phyloP scores from a whole-genome alignment of 1,140 invertebrate genomes.

The Trissolcus basalis region DNA sequence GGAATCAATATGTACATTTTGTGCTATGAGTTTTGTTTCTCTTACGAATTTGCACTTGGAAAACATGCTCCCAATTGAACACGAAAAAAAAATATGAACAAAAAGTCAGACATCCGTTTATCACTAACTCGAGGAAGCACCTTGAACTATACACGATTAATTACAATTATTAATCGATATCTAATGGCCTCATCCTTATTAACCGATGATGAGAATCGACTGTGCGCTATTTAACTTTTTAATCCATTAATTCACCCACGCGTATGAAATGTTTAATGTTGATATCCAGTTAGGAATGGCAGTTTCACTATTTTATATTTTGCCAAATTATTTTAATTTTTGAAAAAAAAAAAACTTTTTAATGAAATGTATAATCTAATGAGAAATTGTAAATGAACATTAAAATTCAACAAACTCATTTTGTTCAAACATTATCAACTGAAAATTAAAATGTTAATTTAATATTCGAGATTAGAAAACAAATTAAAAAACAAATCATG shows the following conservation, averaged over 20 bases:
- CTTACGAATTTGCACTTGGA: too few species aligned
- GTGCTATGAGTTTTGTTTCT: slow-evolving; percentile 27
- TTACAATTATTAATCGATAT: slow-evolving; percentile 28
- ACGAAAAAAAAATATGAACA: slow-evolving; percentile 2
- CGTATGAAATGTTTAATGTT: slow-evolving; percentile 41
- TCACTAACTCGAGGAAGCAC: slow-evolving; percentile 39
- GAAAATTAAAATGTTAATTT: too few species aligned
- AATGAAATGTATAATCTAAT: too few species aligned
- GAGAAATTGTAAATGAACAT: too few species aligned
- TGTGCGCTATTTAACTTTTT: slow-evolving; percentile 23
- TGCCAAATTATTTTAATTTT: too few species aligned
- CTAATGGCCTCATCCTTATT: slow-evolving; percentile 11
- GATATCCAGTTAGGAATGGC: slow-evolving; percentile 35
- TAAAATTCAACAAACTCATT: neutral
- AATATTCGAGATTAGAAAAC: too few species aligned
- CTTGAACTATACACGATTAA: slow-evolving; percentile 34
- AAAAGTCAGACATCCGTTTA: slow-evolving; percentile 1
- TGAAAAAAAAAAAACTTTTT: too few species aligned
- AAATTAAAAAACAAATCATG: too few species aligned
- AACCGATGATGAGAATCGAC: slow-evolving; percentile 6
- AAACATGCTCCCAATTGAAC: too few species aligned
- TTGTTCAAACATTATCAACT: neutral
- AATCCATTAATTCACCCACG: slow-evolving; percentile 23
- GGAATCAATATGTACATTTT: slow-evolving; percentile 45
- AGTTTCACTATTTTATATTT: slow-evolving; percentile 6